Conservation (phyloP, 64 coral and sea anemone genomes). For the Pachyseris speciosa region DNA sequence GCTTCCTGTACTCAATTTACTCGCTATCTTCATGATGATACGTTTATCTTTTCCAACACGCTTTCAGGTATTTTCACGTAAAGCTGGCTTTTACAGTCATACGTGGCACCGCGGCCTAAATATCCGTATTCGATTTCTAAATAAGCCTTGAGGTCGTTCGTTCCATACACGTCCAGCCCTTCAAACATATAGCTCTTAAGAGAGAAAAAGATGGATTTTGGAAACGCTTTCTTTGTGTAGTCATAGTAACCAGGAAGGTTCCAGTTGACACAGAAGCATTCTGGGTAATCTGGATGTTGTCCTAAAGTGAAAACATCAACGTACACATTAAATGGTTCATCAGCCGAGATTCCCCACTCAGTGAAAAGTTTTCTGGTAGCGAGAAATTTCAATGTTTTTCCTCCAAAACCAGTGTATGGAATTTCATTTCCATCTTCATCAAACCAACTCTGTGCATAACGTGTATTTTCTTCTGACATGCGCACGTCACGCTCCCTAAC, state of each 20-base stretch:
- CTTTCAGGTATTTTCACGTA: constrained; percentile 44
- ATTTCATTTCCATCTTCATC: constrained; percentile 16
- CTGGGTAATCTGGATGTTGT: constrained; percentile 17
- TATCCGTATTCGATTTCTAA: constrained; percentile 32
- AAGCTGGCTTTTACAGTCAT: neutral
- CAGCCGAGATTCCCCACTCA: neutral
- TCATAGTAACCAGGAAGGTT: constrained; percentile 7
- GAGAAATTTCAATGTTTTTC: constrained; percentile 5
- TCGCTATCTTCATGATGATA: no score
- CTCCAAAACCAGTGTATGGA: neutral
- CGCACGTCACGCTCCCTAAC: neutral
- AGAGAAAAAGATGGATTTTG: constrained; percentile 26
- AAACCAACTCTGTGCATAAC: neutral
- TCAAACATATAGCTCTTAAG: constrained; percentile 1
- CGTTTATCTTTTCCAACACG: neutral
- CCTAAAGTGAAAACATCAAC: constrained; percentile 18
- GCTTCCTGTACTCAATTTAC: no score
- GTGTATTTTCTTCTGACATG: neutral
- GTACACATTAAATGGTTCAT: neutral
- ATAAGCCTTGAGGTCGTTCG: constrained; percentile 26
- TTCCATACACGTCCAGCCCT: constrained; percentile 6
- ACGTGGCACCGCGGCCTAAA: constrained; percentile 25
- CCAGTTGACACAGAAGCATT: constrained; percentile 32
- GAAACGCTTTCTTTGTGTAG: constrained; percentile 32
- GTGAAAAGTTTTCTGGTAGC: constrained; percentile 4